phyloP scores from a whole-genome alignment of 2,797 vertebrate genomes.

The Falco peregrinus region DNA sequence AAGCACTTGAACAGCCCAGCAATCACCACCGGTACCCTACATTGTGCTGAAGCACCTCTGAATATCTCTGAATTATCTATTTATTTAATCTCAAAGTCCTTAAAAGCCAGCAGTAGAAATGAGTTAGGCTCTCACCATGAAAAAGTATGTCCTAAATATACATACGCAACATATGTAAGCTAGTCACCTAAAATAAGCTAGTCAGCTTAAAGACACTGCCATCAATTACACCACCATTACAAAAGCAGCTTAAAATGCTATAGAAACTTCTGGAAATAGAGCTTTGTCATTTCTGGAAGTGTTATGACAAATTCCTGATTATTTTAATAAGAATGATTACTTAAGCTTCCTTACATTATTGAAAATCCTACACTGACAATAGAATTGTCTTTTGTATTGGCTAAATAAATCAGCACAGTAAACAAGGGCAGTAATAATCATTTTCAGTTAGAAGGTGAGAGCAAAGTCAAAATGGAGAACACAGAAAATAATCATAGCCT shows the following conservation, averaged over 20 bases:
- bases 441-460: not conserved
- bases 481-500: not conserved
- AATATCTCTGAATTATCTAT: not conserved
- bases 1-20: not conserved
- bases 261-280: not conserved
- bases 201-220: not conserved
- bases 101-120: not conserved
- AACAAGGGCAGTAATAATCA: not conserved
- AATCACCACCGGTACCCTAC: accelerated
- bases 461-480: not conserved
- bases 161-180: not conserved
- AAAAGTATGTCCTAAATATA: not conserved
- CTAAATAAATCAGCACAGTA: not conserved
- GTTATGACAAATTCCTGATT: not conserved
- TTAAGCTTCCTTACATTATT: not conserved
- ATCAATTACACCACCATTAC: not conserved
- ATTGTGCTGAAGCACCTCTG: not conserved
- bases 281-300: not conserved
- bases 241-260: not conserved
- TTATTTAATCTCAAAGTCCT: not conserved
- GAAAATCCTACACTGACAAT: not conserved
- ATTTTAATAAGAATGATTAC: not conserved
- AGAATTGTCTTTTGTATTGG: not conserved
- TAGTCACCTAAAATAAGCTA: not conserved
- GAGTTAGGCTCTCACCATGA: not conserved